These are phyloP conservation scores for Cuniculus paca DNA, from an alignment of 2,797 vertebrate genomes.

Conservation along the genomic window DNA sequence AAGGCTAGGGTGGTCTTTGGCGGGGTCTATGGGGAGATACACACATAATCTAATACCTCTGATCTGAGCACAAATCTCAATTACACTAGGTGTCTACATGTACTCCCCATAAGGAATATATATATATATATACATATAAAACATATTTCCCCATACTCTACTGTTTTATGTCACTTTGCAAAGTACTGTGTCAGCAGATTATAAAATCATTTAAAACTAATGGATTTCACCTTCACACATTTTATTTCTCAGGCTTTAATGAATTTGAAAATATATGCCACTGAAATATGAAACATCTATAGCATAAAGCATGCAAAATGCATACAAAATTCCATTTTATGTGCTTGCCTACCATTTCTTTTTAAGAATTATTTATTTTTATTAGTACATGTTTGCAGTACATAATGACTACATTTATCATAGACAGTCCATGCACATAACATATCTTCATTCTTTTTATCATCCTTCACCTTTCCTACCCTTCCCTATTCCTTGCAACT, in stretches of 20 bases:
- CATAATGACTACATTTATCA: neutral
- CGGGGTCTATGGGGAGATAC: neutral
- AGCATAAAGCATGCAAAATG: neutral
- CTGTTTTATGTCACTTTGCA: neutral
- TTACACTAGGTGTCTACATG: neutral
- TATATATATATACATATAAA: neutral
- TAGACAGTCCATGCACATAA: neutral
- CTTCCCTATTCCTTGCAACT: neutral
- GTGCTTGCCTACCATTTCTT: neutral
- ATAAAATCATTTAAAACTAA: constrained; percentile 10
- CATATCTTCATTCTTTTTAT: neutral
- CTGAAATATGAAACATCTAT: neutral
- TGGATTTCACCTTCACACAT: neutral
- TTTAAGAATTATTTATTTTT: neutral
- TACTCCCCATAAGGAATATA: neutral
- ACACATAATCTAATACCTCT: neutral
- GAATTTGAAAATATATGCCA: neutral
- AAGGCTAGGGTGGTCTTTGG: neutral
- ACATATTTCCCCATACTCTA: neutral
- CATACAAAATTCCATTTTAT: neutral
- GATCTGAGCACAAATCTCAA: neutral
- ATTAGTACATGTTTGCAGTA: neutral
- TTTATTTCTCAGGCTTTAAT: constrained; percentile 29
- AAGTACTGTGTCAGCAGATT: neutral
- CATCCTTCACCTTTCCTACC: neutral